A percentile compares a stretch with the other conserved stretches of the same genome.
These are phyloP conservation scores for Cloeon dipterum DNA, from an alignment of 2,888 invertebrate species.

Conservation along the genomic window DNA sequence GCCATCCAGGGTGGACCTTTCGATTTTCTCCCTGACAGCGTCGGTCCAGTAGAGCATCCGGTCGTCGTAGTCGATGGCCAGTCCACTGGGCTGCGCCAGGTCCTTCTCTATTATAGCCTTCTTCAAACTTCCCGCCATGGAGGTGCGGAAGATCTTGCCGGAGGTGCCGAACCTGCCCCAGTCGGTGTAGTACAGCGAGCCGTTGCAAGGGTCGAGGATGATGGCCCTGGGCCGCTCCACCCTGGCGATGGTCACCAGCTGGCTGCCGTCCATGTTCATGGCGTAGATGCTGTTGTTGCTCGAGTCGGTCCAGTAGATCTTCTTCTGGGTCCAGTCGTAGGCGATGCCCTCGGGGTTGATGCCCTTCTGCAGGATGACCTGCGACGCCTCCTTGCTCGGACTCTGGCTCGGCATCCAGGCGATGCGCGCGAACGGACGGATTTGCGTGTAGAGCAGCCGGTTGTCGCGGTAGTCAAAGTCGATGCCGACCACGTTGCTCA, in stretches of 20 bases:
- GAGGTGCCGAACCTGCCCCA: slow-evolving; percentile 86
- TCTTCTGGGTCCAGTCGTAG: slow-evolving; percentile 94
- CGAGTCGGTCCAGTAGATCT: slow-evolving; percentile 95
- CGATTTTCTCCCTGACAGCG: slow-evolving; percentile 85
- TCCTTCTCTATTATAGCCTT: slow-evolving; percentile 73
- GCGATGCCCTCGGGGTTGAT: slow-evolving; percentile 87
- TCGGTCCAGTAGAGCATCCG: slow-evolving; percentile 92
- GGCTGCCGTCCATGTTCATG: slow-evolving; percentile 73
- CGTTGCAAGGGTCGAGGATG: slow-evolving; percentile 90
- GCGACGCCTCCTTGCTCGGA: slow-evolving; percentile 25
- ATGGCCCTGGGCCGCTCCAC: slow-evolving; percentile 88
- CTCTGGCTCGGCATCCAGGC: slow-evolving; percentile 53
- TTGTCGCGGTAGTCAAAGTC: slow-evolving; percentile 86
- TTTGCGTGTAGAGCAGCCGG: slow-evolving; percentile 78
- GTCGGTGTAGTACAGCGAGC: slow-evolving; percentile 82
- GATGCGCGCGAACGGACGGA: slow-evolving; percentile 73
- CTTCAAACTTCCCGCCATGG: slow-evolving; percentile 88
- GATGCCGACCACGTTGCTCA: slow-evolving; percentile 83
- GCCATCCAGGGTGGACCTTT: slow-evolving; percentile 74
- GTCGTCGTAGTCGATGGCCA: slow-evolving; percentile 89
- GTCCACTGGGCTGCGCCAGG: slow-evolving; percentile 81
- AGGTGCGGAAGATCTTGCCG: slow-evolving; percentile 82
- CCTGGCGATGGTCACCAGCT: slow-evolving; percentile 74
- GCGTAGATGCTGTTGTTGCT: slow-evolving; percentile 85
- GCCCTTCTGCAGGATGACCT: slow-evolving; percentile 45